phyloP scores from a whole-genome alignment of 1,140 invertebrate species.

The Hestina assimilis region DNA sequence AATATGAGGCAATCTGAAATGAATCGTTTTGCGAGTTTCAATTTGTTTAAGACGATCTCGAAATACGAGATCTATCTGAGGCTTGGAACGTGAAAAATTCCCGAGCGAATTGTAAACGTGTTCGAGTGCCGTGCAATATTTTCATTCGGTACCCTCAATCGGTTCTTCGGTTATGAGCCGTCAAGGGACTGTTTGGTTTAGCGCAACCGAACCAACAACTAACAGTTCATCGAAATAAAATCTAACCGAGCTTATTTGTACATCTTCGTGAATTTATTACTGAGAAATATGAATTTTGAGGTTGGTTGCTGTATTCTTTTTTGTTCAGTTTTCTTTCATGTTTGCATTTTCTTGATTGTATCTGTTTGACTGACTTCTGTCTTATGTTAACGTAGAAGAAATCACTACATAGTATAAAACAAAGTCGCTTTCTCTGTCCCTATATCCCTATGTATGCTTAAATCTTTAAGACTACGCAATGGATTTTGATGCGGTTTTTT shows the following conservation, averaged over 20 bases:
- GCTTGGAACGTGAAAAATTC: constrained; percentile 42
- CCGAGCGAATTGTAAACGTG: constrained; percentile 50
- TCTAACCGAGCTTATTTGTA: background rate
- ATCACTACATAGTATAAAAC: no score
- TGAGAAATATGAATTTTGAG: no score
- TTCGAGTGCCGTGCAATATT: constrained; percentile 45
- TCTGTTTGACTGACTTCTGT: no score
- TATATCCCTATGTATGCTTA: no score
- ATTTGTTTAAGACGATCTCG: constrained; percentile 32
- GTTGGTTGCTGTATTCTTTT: no score
- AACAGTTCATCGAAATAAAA: background rate
- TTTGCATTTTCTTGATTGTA: no score
- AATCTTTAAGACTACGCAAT: no score
- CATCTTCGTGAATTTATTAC: no score
- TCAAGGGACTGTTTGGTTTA: constrained; percentile 55
- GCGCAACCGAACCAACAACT: constrained; percentile 34
- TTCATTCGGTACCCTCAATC: constrained; percentile 42
- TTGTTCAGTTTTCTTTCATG: no score
- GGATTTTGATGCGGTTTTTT: no score
- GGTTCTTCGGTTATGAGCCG: constrained; percentile 43
- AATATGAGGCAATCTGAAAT: constrained; percentile 9
- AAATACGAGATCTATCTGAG: constrained; percentile 31
- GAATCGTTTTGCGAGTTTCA: constrained; percentile 20
- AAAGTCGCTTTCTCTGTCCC: no score
- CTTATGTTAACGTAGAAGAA: no score